phyloP scores from a whole-genome alignment of 2,888 invertebrate species.

The Amorpha juglandis region DNA sequence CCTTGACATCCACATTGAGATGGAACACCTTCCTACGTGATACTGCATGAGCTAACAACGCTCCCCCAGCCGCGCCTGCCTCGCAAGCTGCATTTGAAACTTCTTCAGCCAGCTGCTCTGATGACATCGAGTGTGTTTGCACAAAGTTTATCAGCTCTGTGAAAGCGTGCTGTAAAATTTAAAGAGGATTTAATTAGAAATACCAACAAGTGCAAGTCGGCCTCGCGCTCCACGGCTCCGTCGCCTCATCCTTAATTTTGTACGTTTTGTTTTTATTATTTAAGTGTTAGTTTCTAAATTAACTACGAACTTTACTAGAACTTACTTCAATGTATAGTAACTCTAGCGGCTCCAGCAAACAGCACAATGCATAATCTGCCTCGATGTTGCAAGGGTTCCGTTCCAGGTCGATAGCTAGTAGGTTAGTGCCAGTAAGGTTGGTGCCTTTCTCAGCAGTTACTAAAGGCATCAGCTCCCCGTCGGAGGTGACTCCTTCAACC shows the following conservation, averaged over 20 bases:
- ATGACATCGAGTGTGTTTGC: conserved; percentile 81
- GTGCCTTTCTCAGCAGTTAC: conserved; percentile 76
- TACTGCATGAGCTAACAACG: conserved; percentile 80
- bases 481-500: conserved; percentile 89
- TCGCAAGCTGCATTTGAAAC: conserved; percentile 35
- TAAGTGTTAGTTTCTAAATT: too few species aligned
- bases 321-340: conserved; percentile 90
- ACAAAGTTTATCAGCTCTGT: conserved; percentile 89
- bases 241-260: too few species aligned
- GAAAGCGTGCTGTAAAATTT: conserved; percentile 85
- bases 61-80: conserved; percentile 64
- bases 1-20: conserved; percentile 89
- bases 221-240: too few species aligned
- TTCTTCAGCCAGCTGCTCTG: conserved; percentile 58
- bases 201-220: too few species aligned
- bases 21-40: conserved; percentile 84
- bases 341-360: conserved; percentile 89
- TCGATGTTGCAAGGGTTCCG: conserved; percentile 87
- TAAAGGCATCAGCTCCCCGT: conserved; percentile 89
- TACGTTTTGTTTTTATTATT: too few species aligned
- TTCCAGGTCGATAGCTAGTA: conserved; percentile 90
- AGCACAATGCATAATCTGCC: conserved; percentile 87
- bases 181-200: too few species aligned
- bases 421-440: conserved; percentile 86
- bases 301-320: too few species aligned